Base-by-base conservation (phyloP, 2,888 invertebrate species). In the Lepidocyrtoides sp. region DNA sequence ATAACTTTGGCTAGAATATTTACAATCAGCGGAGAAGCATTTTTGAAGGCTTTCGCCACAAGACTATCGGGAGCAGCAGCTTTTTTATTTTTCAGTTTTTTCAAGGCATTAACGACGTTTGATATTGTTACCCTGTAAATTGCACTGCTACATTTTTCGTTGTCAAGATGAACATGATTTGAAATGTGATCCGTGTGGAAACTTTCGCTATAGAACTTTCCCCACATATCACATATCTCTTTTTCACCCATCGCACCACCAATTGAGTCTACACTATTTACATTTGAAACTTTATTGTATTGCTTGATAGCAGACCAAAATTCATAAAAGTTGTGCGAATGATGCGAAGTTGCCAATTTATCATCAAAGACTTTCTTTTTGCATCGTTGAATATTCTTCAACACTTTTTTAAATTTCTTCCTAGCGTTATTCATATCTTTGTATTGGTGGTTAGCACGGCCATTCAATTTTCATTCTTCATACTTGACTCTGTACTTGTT, bases 201-300 rank as follows among this genome's bases (percentile, higher is more conserved):
- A 84, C 0, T n/a, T 2, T 14, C 7, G 2, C 14, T 26, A 69
- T 51, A 84, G 29, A 44, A 41, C 1, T 8, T 2, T 17, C 14
- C 26, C 87, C 77, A 87, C 63, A 79, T 17, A 29, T 79, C 79
- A 63, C 48, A 44, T 29, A 87, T 79, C 1, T 77, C 32, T 2
- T 0, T 29, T 2, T 63, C 79, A 0, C 87, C 87, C 5, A 2
- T 3, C 17, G 44, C 79, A n/a, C 48, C 36, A 12, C 60, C 77
- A n/a, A 84, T 12, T 32, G 5, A 1, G 1, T 57, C 12, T 0
- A n/a, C 32, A 0, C 12, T 1, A 1, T 10, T 2, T 5, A 7
- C 20, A 0, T 0, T 0, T 2, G 12, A 20, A 60, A 17, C 26
- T 20, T 17, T 41, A 20, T 32, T 5, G 14, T 2, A 12, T 0